Evolutionary conservation across 2,113 vertebrate genomes (phyloP), one percentile per base, ranked within the genome.

Genomic region (Argyrosomus japonicus): DNA sequence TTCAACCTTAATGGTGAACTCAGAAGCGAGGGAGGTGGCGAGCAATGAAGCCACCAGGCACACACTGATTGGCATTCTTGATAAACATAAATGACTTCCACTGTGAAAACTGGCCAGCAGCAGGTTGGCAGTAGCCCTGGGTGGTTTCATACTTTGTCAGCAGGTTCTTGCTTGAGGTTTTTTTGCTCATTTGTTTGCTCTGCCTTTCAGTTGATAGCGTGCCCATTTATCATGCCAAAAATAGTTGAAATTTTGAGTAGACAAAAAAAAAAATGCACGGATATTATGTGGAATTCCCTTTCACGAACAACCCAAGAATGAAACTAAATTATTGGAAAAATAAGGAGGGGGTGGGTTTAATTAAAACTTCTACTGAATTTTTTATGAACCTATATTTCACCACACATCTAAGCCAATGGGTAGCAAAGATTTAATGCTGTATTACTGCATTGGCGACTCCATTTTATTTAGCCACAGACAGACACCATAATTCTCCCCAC

Each of bases 31-130:
- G 21, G 57, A 48, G 54, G 53, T 62, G 6, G 72, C 53, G 72
- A 79, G 51, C 63, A 68, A 79, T 80, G 71, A 72, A 68, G 71
- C 23, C 57, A 69, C 77, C 27, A 77, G 62, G 47, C 92, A 86
- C 25, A 90, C 93, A 90, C 95, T 95, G 95, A 94, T 96, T 93
- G 93, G 84, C 88, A 85, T 76, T 57, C 62, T 88, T 83, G 84
- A 90, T 81, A 92, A 91, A 90, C 91, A 91, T 93, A 94, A 95
- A 95, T 93, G 90, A 93, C 81, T 79, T 78, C 62, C 54, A 29
- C 80, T 50, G 84, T 82, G 87, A 89, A 92, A 90, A 86, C 86
- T 84, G 73, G 15, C 77, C 83, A 32, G 40, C 57, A 61, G 82
- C 85, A 61, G 70, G 60, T 75, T 65, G 80, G 47, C 77, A 48